phyloP scores from a whole-genome alignment of 2,797 vertebrate genomes.

The Poecile montanus region DNA sequence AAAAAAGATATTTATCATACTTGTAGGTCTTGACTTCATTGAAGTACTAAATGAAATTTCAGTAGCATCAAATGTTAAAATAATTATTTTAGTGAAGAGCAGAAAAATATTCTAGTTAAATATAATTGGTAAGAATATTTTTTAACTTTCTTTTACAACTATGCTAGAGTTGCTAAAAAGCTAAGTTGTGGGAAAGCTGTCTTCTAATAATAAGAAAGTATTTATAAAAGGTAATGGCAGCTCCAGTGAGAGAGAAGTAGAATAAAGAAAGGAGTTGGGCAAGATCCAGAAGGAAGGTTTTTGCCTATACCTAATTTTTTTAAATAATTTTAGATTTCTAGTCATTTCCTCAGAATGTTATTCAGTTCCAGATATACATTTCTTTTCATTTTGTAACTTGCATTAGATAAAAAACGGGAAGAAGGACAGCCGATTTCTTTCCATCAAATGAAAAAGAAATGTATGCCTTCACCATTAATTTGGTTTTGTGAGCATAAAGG shows the following conservation, averaged over 20 bases:
- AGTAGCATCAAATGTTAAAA: background rate
- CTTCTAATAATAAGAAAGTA: background rate
- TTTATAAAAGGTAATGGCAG: background rate
- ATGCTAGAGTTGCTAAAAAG: background rate
- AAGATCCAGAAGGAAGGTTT: background rate
- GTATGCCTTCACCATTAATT: background rate
- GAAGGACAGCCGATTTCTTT: background rate
- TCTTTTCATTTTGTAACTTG: background rate
- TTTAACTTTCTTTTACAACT: background rate
- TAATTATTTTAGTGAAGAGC: background rate
- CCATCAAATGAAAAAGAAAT: background rate
- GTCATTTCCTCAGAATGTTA: background rate
- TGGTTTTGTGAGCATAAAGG: background rate
- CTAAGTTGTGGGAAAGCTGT: background rate
- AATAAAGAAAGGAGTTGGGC: background rate
- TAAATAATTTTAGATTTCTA: background rate
- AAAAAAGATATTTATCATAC: background rate
- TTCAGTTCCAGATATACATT: background rate
- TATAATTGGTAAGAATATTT: background rate
- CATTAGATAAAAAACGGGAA: background rate
- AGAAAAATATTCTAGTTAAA: background rate
- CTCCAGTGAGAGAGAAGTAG: background rate
- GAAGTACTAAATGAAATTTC: background rate
- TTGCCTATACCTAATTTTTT: background rate
- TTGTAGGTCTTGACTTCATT: background rate